Conservation (phyloP, 2,888 invertebrate genomes). For the Aethes cnicana region DNA sequence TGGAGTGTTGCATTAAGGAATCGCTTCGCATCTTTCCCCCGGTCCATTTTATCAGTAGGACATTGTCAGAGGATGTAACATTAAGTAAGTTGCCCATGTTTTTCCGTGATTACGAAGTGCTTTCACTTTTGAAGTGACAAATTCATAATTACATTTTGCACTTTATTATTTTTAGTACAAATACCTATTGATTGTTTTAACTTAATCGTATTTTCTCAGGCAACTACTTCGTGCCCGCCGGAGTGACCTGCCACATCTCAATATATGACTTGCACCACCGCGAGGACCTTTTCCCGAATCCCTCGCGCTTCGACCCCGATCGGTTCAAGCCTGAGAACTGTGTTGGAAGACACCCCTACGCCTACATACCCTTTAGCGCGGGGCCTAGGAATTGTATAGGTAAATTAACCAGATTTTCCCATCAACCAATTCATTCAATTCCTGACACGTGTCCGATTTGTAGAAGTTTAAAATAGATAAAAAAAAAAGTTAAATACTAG, state of each 20-base stretch:
- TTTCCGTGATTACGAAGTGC: too few species aligned
- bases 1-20: conserved; percentile 88
- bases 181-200: too few species aligned
- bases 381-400: conserved; percentile 87
- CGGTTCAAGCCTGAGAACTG: conserved; percentile 85
- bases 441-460: too few species aligned
- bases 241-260: conserved; percentile 76
- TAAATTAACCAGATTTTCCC: too few species aligned
- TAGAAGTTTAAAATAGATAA: too few species aligned
- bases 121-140: too few species aligned
- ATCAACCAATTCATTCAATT: too few species aligned
- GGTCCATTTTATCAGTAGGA: conserved; percentile 85
- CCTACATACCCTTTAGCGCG: conserved; percentile 86
- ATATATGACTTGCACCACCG: conserved; percentile 86
- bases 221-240: conserved; percentile 74
- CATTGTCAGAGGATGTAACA: conserved; percentile 77
- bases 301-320: conserved; percentile 86
- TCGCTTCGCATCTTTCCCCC: conserved; percentile 85
- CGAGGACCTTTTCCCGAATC: conserved; percentile 84
- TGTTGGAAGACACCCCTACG: conserved; percentile 81
- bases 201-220: conserved; percentile 55
- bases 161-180: too few species aligned
- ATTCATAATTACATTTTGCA: too few species aligned
- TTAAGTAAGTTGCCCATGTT: conserved; percentile 80
- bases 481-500: too few species aligned